Conservation (phyloP, 1,140 invertebrate genomes). For the Littorina saxatilis region DNA sequence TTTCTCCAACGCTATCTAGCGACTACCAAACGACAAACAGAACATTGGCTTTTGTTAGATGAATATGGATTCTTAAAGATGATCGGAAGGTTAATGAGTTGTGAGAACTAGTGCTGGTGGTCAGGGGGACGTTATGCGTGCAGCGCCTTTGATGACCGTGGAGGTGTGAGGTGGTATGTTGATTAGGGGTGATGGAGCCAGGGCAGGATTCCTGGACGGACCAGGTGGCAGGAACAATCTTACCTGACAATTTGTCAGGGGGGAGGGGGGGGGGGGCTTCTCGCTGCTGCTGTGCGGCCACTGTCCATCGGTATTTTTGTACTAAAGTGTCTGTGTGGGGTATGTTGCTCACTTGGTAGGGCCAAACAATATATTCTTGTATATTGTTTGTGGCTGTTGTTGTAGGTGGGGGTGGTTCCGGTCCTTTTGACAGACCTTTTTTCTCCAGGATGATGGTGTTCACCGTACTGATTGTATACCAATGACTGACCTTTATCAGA, state of each 20-base stretch:
- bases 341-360: neutral
- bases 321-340: neutral
- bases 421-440: neutral
- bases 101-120: too few species aligned
- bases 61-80: too few species aligned
- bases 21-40: too few species aligned
- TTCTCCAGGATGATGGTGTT: too few species aligned
- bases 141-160: neutral
- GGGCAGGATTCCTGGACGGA: neutral
- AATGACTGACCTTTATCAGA: too few species aligned
- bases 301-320: neutral
- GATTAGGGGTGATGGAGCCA: neutral
- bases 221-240: conserved; percentile 6
- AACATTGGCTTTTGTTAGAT: too few species aligned
- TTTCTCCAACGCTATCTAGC: too few species aligned
- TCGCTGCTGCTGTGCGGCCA: neutral
- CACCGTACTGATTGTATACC: too few species aligned
- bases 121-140: neutral
- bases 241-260: neutral
- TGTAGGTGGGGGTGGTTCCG: neutral
- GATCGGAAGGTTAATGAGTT: too few species aligned
- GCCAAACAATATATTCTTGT: neutral
- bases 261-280: neutral
- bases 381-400: neutral
- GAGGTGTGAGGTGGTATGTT: neutral